phyloP scores from a whole-genome alignment of 1,140 invertebrate genomes.

The Drosophila micromelanica region DNA sequence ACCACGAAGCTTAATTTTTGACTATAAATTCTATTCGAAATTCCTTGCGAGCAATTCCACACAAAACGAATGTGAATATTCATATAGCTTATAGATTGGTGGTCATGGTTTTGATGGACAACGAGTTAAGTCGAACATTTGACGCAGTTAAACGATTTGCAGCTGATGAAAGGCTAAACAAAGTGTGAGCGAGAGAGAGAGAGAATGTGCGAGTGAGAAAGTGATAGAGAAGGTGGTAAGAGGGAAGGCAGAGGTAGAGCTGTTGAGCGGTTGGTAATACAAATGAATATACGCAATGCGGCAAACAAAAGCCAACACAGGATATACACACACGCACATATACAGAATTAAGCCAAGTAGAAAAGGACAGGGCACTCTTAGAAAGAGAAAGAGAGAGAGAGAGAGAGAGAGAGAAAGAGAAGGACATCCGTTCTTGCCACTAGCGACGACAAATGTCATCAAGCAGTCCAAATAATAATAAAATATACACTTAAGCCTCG shows the following conservation, averaged over 20 bases:
- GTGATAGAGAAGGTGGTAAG: not conserved
- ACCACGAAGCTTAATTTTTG: no score
- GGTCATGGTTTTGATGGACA: constrained; percentile 16
- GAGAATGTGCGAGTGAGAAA: constrained; percentile 22
- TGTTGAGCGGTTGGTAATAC: constrained; percentile 51
- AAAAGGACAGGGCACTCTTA: constrained; percentile 13
- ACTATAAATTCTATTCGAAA: not conserved
- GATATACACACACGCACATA: constrained; percentile 29
- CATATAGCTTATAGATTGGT: constrained; percentile 28
- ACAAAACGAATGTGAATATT: constrained; percentile 16
- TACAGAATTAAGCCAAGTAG: not conserved
- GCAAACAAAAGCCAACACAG: constrained; percentile 74
- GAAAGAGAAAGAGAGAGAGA: not conserved
- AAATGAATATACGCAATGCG: constrained; percentile 79
- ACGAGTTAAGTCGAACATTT: constrained; percentile 55
- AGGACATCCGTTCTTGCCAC: constrained; percentile 73
- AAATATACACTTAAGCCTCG: constrained; percentile 82
- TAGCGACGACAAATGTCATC: constrained; percentile 79
- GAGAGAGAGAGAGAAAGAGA: not conserved
- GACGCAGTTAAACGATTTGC: constrained; percentile 66
- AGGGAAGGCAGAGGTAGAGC: not conserved
- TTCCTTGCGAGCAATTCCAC: not conserved
- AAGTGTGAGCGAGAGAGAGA: constrained; percentile 28
- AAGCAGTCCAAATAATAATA: constrained; percentile 82
- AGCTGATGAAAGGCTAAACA: constrained; percentile 60